Base-by-base conservation (phyloP, 2,797 vertebrate genomes). In the Gymnothorax javanicus region DNA sequence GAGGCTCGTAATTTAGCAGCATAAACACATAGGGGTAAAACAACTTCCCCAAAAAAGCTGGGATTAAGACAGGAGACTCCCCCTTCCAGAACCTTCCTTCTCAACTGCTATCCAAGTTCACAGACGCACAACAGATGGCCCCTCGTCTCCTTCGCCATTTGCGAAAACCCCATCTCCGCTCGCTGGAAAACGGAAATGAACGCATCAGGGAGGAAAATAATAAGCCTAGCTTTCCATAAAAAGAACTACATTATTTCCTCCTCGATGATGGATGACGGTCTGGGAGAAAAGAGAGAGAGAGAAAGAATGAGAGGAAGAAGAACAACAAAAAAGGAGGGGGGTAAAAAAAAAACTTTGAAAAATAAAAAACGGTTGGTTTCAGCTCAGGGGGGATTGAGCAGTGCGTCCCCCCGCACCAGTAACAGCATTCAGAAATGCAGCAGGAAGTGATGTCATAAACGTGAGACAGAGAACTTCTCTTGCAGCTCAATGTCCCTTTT, bases 171-270 rank as follows among this genome's bases (percentile, higher is more conserved):
- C n/a, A n/a, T n/a, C 23, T 20, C 50, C 9, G 75, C 75, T 5
- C 3, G 43, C 43, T 4, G 17, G 15, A 23, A 15, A 79, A 43
- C n/a, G 73, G 17, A 52, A 20, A 54, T 33, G 17, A 79, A 79
- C 52, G 75, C 75, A 43, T 79, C 75, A 17, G 75, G 73, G 20
- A 23, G 71, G 75, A 54, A 79, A 79, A 79, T 79, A 54, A 79
- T 79, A 79, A 79, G 75, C 50, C 50, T 7, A 54, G 75, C 75
- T 79, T 54, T 52, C 75, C 75, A 20, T 43, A 11, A 50, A 52
- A 79, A n/a, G n/a, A 79, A 79, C n/a, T 43, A 79, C 52, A 79
- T 54, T 7, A 79, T 79, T 54, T 52, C n/a, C 75, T 54, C 75
- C 43, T 17, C 11, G 75, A 50, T 79, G 75, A 79, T 79, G 50